Percentiles rank a stretch among this genome's conserved stretches.
phyloP scores from a whole-genome alignment of 1,140 invertebrate species.

The Pristionchus pacificus region DNA sequence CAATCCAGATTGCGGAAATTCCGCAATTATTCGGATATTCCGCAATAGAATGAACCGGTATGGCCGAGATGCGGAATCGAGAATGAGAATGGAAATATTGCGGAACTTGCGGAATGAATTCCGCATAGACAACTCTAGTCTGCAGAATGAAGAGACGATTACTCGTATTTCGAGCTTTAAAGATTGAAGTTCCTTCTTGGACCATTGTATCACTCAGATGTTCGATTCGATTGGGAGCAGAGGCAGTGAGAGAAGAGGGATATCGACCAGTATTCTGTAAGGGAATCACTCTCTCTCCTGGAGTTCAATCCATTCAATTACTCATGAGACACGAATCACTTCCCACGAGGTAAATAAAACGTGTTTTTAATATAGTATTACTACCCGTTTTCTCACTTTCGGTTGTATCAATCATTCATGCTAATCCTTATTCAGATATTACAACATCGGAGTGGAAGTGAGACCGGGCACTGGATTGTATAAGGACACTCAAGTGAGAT shows the following conservation, averaged over 20 bases:
- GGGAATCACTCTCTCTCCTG: slow-evolving; percentile 75
- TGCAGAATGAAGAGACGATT: no score
- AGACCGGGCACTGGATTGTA: slow-evolving; percentile 77
- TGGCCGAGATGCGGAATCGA: no score
- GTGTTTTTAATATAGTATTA: no score
- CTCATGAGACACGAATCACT: slow-evolving; percentile 67
- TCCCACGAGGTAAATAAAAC: slow-evolving; percentile 65
- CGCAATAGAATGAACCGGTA: no score
- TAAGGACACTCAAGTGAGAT: slow-evolving; percentile 69
- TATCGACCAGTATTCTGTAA: slow-evolving; percentile 37
- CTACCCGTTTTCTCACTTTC: no score
- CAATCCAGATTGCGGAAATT: no score
- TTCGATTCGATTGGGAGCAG: slow-evolving; percentile 71
- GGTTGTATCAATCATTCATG: slow-evolving; percentile 7
- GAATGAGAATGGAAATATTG: no score
- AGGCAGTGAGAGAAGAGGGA: slow-evolving; percentile 53
- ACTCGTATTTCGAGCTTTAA: no score
- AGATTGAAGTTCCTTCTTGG: slow-evolving; percentile 6
- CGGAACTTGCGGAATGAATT: no score
- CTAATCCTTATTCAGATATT: slow-evolving; percentile 61
- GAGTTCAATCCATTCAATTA: slow-evolving; percentile 68
- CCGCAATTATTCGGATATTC: no score
- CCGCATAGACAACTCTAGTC: no score
- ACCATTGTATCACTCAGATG: slow-evolving; percentile 55
- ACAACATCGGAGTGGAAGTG: slow-evolving; percentile 72